Percentiles rank a stretch among this genome's conserved stretches.
phyloP scores from a whole-genome alignment of 53 echinoderm and acorn worm genomes.

The Henricia sp. region DNA sequence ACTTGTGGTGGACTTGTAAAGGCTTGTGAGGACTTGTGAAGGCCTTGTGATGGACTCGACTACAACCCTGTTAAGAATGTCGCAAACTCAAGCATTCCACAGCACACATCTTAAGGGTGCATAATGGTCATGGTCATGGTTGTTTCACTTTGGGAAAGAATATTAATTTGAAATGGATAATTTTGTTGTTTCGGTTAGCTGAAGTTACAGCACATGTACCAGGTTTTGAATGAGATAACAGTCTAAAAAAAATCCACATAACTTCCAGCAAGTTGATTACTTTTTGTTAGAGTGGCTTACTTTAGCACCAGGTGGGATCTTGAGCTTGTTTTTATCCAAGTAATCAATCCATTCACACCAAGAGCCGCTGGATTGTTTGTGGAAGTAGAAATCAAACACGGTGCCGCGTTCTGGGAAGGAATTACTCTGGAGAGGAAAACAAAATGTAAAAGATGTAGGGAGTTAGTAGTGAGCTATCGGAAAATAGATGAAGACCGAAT shows the following conservation, averaged over 20 bases:
- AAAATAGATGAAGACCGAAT: no score
- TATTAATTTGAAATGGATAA: no score
- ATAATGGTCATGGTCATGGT: no score
- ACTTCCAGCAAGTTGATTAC: background rate
- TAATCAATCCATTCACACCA: constrained; percentile 98
- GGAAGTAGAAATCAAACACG: constrained; percentile 96
- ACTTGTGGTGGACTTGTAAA: no score
- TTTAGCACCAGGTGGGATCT: constrained; percentile 85
- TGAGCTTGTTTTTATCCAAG: constrained; percentile 81
- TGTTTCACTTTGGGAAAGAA: no score
- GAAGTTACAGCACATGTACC: background rate
- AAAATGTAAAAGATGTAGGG: constrained; percentile 1
- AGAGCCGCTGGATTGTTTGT: constrained; percentile 89
- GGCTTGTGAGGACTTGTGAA: no score
- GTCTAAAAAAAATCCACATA: background rate
- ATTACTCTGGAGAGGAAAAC: constrained; percentile 77
- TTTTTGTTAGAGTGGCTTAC: constrained; percentile 46
- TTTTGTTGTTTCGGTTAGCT: background rate
- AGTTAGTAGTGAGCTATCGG: no score
- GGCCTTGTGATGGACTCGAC: no score
- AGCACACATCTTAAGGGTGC: no score
- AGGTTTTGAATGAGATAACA: background rate
- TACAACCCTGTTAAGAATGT: no score
- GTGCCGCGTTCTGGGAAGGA: constrained; percentile 94
- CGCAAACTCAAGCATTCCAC: no score